Percentiles rank a stretch among this genome's conserved stretches.
Conservation (phyloP, 2,797 vertebrate species). For the Silurus lanzhouensis region DNA sequence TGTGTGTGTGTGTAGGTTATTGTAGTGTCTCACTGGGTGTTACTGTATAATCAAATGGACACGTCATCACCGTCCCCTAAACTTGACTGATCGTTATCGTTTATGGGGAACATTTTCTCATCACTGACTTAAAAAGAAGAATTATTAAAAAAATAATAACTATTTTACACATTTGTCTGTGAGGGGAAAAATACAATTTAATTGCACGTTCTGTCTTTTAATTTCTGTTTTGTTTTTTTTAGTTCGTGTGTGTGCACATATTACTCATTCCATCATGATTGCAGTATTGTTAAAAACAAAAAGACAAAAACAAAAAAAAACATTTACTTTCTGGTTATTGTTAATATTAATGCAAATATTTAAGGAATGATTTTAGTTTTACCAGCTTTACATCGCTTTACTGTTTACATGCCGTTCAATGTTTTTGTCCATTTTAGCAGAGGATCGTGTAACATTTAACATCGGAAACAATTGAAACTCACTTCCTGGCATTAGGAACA, state of each 20-base stretch:
- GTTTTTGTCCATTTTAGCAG: not conserved
- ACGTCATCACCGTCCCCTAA: slow-evolving; percentile 60
- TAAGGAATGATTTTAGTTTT: slow-evolving; percentile 17
- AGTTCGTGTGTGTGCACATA: slow-evolving; percentile 15
- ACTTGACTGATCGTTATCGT: slow-evolving; percentile 80
- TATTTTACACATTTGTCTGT: slow-evolving; percentile 42
- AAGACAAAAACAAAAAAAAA: not conserved
- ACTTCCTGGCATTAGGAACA: slow-evolving; percentile 24
- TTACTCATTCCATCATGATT: slow-evolving; percentile 28
- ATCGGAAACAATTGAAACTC: not conserved
- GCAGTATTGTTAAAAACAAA: slow-evolving; percentile 22
- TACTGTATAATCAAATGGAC: slow-evolving; percentile 72
- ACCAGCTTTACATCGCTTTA: slow-evolving; percentile 10
- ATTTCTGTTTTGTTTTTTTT: slow-evolving; percentile 9
- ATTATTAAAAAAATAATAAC: slow-evolving; percentile 61
- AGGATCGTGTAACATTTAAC: slow-evolving; percentile 6
- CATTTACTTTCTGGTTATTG: not conserved
- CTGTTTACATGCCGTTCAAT: slow-evolving; percentile 27
- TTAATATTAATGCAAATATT: slow-evolving; percentile 14
- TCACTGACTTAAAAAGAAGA: slow-evolving; percentile 64
- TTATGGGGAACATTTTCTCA: slow-evolving; percentile 71
- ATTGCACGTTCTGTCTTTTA: slow-evolving; percentile 70
- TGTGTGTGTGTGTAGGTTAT: slow-evolving; percentile 44
- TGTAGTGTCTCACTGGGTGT: slow-evolving; percentile 77
- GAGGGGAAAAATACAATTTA: not conserved